Evolutionary conservation across 2,797 vertebrate genomes (phyloP).

Genomic region (Amazona finschi): DNA sequence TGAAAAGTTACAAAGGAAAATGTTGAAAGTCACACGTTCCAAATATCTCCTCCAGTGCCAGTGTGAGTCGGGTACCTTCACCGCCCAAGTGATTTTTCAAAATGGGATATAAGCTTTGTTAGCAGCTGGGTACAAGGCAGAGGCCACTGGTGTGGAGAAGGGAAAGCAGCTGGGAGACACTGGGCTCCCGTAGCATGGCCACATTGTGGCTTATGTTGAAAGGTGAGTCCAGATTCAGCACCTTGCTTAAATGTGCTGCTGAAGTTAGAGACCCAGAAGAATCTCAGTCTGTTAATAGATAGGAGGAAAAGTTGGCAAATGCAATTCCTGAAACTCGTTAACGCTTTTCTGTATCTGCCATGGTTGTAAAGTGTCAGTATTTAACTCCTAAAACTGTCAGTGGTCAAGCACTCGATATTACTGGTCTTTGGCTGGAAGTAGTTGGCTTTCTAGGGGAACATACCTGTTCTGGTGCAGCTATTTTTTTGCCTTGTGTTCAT

Average conservation of each 20-base stretch:
- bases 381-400: background rate
- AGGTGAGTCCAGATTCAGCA: background rate
- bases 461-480: accelerated
- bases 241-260: background rate
- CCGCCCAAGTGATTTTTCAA: background rate
- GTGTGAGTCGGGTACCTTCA: background rate
- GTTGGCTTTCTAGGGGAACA: background rate
- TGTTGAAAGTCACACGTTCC: background rate
- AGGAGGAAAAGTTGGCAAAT: background rate
- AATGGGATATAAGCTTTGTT: background rate
- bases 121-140: background rate
- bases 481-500: background rate
- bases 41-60: background rate
- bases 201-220: background rate
- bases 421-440: background rate
- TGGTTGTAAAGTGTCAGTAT: background rate
- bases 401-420: background rate
- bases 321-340: background rate
- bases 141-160: background rate
- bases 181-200: background rate
- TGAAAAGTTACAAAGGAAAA: background rate
- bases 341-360: background rate
- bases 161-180: background rate
- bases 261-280: background rate
- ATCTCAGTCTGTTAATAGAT: background rate